Base-by-base conservation (phyloP, 1,140 invertebrate genomes). In the Anoplolepis gracilipes region DNA sequence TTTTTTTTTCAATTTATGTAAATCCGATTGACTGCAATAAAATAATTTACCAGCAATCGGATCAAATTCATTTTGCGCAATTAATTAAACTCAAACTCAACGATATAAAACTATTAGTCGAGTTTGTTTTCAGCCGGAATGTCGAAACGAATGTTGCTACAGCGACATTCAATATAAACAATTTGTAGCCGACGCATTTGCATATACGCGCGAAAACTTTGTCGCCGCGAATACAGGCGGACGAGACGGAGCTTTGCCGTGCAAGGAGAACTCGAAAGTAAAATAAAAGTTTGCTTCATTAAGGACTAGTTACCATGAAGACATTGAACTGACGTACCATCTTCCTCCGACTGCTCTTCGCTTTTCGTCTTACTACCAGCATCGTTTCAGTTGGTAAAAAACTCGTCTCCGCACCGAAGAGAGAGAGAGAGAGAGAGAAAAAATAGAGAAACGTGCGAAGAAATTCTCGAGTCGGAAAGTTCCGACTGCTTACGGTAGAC, bases 201-300 rank as follows among this genome's bases (percentile, higher is more conserved):
- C 75, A 22, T 78, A 25, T 28, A 84, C 49, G 25, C 64, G 25
- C 55, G 13, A 49, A 46, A 55, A 61, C 28, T 42, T 33, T 25
- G 28, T 42, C 46, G 77, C 65, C 13, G 65, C 53, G 49, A 72
- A 33, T 73, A 16, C 36, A 28, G 19, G 10, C 11, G 25, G n/a
- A 25, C 30, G 42, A n/a, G 76, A 36, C 33, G 65, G 19, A 42
- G 70, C 39, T 72, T 25, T 11, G 70, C 53, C 53, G 11, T 22
- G 28, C 57, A 49, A 70, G 76, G 36, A 85, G 72, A 85, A 86
- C 62, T 84, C 49, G 77, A 81, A 89, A 89, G 87, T 89, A 89
- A 89, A 89, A 89, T 89, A 89, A 89, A 89, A 89, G 84, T 89
- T 89, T 89, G 87, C 88, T 89, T 89, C 88, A 88, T 89, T 89